Percentiles rank a stretch among this genome's conserved stretches.
These are phyloP conservation scores for Drosophila suboccidentalis DNA, from an alignment of 2,888 invertebrate species.

Conservation along the genomic window DNA sequence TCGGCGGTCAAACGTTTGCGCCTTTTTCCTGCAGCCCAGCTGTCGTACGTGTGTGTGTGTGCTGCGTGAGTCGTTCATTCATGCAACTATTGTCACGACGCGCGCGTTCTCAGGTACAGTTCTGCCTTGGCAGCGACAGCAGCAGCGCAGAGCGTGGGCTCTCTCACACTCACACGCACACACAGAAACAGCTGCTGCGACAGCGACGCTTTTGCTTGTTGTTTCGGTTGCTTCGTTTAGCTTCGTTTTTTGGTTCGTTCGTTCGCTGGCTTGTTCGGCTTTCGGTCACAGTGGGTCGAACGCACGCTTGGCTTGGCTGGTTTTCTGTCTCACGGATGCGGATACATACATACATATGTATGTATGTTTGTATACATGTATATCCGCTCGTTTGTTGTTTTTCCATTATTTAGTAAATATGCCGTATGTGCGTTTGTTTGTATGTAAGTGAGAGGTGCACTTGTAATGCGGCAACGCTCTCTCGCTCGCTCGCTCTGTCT, in stretches of 20 bases:
- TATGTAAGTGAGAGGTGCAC: constrained; percentile 63
- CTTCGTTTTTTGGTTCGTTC: constrained; percentile 39
- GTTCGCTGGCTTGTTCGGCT: constrained; percentile 51
- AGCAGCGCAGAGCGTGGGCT: constrained; percentile 35
- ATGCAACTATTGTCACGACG: constrained; percentile 64
- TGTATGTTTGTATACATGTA: constrained; percentile 6
- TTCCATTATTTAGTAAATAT: constrained; percentile 72
- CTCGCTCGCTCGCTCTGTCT: constrained; percentile 23
- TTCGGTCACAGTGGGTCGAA: constrained; percentile 69
- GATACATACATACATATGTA: constrained; percentile 45
- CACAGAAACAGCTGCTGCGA: constrained; percentile 35
- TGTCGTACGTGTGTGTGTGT: constrained; percentile 52
- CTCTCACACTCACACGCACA: constrained; percentile 25
- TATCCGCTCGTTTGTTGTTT: constrained; percentile 54
- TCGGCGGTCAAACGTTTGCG: constrained; percentile 49
- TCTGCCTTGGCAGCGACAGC: constrained; percentile 58
- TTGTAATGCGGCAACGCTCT: constrained; percentile 68
- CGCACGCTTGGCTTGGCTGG: constrained; percentile 73
- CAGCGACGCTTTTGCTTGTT: constrained; percentile 39
- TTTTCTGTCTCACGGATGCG: constrained; percentile 61
- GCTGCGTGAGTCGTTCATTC: constrained; percentile 67
- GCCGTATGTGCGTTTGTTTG: constrained; percentile 37
- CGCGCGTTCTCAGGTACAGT: constrained; percentile 74
- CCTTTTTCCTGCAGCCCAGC: constrained; percentile 64
- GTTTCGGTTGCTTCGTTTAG: constrained; percentile 37